phyloP scores from a whole-genome alignment of 2,888 invertebrate species.

The Heliconius ismenius region DNA sequence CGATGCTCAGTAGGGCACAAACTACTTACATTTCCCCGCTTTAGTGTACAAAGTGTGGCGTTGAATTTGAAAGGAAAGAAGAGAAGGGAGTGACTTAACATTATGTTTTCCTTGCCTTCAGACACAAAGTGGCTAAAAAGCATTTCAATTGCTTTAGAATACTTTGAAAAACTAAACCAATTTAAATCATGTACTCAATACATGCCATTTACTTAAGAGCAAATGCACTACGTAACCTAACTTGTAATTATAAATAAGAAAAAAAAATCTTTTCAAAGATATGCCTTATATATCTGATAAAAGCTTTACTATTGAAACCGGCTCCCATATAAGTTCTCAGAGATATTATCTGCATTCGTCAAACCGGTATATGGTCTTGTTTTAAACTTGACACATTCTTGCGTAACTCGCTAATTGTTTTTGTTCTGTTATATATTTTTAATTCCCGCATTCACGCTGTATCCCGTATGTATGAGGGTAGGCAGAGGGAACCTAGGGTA shows the following conservation, averaged over 20 bases:
- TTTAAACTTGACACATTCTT: conserved; percentile 45
- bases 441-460: no score
- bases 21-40: neutral
- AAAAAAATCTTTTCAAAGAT: conserved; percentile 16
- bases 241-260: conserved; percentile 15
- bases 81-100: no score
- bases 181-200: neutral
- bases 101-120: no score
- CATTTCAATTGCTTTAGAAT: neutral
- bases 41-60: neutral
- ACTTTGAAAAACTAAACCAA: neutral
- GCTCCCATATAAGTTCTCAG: conserved; percentile 40
- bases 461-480: no score
- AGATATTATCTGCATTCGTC: conserved; percentile 43
- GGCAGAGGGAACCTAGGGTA: neutral
- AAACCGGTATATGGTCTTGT: conserved; percentile 39
- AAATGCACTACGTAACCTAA: conserved; percentile 9
- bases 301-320: conserved; percentile 37
- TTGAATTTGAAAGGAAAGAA: no score
- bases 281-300: conserved; percentile 27
- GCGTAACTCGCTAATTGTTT: conserved; percentile 43
- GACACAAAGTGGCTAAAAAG: neutral
- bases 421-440: conserved; percentile 16
- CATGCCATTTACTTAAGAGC: neutral
- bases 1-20: neutral